Evolutionary conservation across 2,113 vertebrate genomes (phyloP), one percentile per base, ranked within the genome.

Genomic region (Colossoma macropomum): DNA sequence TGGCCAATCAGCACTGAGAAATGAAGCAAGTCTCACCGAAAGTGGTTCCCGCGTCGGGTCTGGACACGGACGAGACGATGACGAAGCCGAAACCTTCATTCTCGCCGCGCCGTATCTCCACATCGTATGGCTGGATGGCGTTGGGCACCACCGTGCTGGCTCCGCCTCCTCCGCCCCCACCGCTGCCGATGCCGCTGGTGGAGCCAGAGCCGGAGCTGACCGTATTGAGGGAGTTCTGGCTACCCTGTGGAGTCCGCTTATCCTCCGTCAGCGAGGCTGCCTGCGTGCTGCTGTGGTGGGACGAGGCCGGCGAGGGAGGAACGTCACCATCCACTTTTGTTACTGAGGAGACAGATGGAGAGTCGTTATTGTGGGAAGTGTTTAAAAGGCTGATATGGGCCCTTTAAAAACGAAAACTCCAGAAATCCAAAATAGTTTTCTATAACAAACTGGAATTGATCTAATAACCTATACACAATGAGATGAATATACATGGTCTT

Each of bases 81-180:
- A 99, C 98, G 0, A 99, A 99, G 25, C 98, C 98, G 0, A 99
- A 99, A 19, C 98, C 98, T 88, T 99, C 98, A 0, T 94, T 99
- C 89, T 99, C 98, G 0, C 98, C 97, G 0, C 98, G 97, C 73
- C 93, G 95, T 92, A 99, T 99, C 87, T 98, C 98, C 50, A 99
- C 98, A 0, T 99, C 98, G 0, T 99, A 99, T 45, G 98, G 97
- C 91, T 98, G 97, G 65, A 97, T 63, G 81, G 93, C 85, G 0
- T 96, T 15, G 56, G 93, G 93, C 50, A 95, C 94, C 0, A 94
- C 94, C 0, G 94, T 93, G 65, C 95, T 86, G 15, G 96, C 93
- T 70, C 95, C 96, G 0, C 90, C 97, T 0, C 93, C 95, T 0
- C 97, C 96, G 30, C 96, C 95, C 0, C 87, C 87, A 0, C 97